A percentile compares a stretch with the other conserved stretches of the same genome.
These are phyloP conservation scores for Aphis gossypii DNA, from an alignment of 1,140 invertebrate species.

Conservation along the genomic window DNA sequence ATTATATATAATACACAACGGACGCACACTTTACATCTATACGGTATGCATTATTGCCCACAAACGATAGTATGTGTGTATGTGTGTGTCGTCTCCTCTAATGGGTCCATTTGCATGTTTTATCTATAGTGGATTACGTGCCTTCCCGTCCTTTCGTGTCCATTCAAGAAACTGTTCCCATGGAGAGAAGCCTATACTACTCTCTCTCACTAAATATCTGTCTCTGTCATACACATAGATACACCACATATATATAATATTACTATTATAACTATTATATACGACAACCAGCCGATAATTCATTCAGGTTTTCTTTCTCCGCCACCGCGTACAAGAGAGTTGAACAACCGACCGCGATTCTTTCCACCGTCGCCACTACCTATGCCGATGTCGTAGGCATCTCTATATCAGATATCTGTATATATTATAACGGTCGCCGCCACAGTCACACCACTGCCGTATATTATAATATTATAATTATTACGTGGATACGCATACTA, in stretches of 20 bases:
- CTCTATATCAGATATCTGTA: background rate
- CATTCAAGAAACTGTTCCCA: slow-evolving; percentile 56
- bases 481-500: background rate
- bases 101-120: slow-evolving; percentile 55
- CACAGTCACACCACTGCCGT: background rate
- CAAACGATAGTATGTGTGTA: background rate
- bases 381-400: background rate
- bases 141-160: slow-evolving; percentile 52
- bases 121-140: slow-evolving; percentile 56
- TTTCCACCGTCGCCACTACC: background rate
- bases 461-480: background rate
- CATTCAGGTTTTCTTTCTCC: slow-evolving; percentile 39
- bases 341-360: slow-evolving; percentile 58
- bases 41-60: background rate
- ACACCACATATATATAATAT: background rate
- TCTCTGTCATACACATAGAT: background rate
- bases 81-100: slow-evolving; percentile 47
- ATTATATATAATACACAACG: background rate
- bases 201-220: background rate
- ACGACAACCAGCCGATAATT: slow-evolving; percentile 43
- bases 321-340: slow-evolving; percentile 34
- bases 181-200: background rate
- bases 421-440: slow-evolving; percentile 15
- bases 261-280: slow-evolving; percentile 18
- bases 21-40: background rate